phyloP scores from a whole-genome alignment of 1,140 invertebrate species.

The Drosophila chauvacae region DNA sequence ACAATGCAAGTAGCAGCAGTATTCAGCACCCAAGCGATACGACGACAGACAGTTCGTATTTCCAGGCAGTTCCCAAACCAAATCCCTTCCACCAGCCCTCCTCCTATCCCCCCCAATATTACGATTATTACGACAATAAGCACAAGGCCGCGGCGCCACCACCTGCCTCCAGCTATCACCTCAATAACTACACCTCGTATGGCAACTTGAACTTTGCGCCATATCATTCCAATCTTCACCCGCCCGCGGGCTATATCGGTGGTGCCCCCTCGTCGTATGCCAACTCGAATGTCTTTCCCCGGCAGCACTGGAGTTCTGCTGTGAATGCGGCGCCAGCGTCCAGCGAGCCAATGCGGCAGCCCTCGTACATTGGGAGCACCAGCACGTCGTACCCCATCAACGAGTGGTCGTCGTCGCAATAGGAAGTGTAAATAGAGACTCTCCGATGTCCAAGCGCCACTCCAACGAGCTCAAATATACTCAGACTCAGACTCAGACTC shows the following conservation, averaged over 20 bases:
- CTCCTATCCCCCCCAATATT: slow-evolving; percentile 71
- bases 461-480: slow-evolving; percentile 46
- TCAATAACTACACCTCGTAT: slow-evolving; percentile 72
- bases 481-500: slow-evolving; percentile 13
- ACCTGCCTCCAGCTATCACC: slow-evolving; percentile 55
- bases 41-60: slow-evolving; percentile 60
- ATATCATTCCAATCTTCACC: slow-evolving; percentile 73
- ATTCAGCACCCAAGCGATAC: slow-evolving; percentile 54
- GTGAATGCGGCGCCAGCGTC: slow-evolving; percentile 63
- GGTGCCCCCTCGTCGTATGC: slow-evolving; percentile 59
- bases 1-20: slow-evolving; percentile 56
- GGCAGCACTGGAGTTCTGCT: slow-evolving; percentile 69
- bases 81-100: slow-evolving; percentile 62
- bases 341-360: slow-evolving; percentile 66
- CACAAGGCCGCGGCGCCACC: slow-evolving; percentile 55
- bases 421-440: slow-evolving; percentile 62
- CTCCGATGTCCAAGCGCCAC: slow-evolving; percentile 45
- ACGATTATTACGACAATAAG: slow-evolving; percentile 78
- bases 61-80: slow-evolving; percentile 48
- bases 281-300: slow-evolving; percentile 71
- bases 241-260: slow-evolving; percentile 58
- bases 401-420: slow-evolving; percentile 74
- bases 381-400: slow-evolving; percentile 52
- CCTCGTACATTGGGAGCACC: slow-evolving; percentile 65
- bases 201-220: slow-evolving; percentile 72